These are phyloP conservation scores for Gadus macrocephalus DNA, from an alignment of 2,113 vertebrate species.

Conservation along the genomic window DNA sequence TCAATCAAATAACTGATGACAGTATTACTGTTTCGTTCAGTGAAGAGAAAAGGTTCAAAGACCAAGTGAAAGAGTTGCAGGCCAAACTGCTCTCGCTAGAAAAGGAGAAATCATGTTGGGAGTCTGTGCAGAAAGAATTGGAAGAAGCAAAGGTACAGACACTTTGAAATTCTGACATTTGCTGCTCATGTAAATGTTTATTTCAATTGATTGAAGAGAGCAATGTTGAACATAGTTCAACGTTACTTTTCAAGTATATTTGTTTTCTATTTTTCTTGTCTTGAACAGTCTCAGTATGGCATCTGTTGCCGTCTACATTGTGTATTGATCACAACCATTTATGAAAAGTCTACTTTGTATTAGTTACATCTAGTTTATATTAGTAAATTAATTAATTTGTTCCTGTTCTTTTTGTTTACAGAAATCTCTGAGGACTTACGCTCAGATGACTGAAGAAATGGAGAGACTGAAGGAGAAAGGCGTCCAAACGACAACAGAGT, in stretches of 20 bases:
- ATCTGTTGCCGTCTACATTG: no score
- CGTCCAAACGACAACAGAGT: constrained; percentile 70
- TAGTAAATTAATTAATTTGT: background rate
- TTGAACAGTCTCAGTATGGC: background rate
- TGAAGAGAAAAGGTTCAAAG: constrained; percentile 81
- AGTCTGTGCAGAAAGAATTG: constrained; percentile 78
- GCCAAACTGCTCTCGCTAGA: constrained; percentile 80
- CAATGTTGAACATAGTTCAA: background rate
- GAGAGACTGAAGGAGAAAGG: constrained; percentile 78
- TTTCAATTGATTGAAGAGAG: background rate
- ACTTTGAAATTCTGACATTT: background rate
- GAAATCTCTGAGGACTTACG: constrained; percentile 78
- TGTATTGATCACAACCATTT: no score
- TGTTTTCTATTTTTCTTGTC: background rate
- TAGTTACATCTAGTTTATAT: background rate
- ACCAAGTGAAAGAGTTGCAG: constrained; percentile 86
- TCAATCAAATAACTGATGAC: background rate
- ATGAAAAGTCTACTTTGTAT: no score
- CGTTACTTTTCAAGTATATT: background rate
- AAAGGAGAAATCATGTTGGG: constrained; percentile 79
- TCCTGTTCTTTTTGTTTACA: constrained; percentile 36
- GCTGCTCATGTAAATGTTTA: no score
- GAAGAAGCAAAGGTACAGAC: constrained; percentile 83
- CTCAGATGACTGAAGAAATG: constrained; percentile 75
- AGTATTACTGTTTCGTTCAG: constrained; percentile 59